A percentile compares a stretch with the other conserved stretches of the same genome.
Evolutionary conservation across 2,797 vertebrate genomes (phyloP).

Genomic region (Thamnophis elegans): DNA sequence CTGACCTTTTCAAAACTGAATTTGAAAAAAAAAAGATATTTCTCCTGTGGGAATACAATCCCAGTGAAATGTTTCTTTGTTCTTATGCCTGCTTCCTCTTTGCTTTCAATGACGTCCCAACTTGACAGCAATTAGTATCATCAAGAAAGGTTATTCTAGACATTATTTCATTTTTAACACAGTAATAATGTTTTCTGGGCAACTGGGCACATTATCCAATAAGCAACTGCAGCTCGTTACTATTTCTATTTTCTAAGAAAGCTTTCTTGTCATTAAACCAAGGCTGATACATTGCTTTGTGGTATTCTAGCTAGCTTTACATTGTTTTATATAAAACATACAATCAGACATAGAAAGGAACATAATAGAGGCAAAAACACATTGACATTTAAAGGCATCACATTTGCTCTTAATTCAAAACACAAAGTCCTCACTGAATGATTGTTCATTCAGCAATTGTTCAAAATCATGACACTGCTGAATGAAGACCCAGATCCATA

Average conservation of each 20-base stretch:
- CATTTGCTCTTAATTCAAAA: neutral
- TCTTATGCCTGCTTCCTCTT: neutral
- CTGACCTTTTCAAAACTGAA: conserved; percentile 39
- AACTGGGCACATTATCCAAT: neutral
- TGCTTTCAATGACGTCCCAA: neutral
- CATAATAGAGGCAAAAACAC: neutral
- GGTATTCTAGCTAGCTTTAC: neutral
- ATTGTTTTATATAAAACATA: neutral
- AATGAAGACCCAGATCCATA: neutral
- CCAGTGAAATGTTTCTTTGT: neutral
- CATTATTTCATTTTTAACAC: neutral
- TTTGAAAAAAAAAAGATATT: neutral
- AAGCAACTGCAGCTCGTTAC: neutral
- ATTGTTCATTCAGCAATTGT: neutral
- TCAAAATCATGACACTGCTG: neutral
- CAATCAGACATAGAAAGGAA: neutral
- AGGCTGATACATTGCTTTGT: neutral
- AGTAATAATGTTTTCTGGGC: neutral
- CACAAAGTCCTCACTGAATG: neutral
- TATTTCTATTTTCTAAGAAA: neutral
- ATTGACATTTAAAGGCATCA: neutral
- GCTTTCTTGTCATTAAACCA: neutral
- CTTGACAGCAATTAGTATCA: neutral
- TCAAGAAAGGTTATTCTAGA: neutral
- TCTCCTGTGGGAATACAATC: neutral